Evolutionary conservation across 1,140 invertebrate genomes (phyloP), one percentile per base, ranked within the genome.

Genomic region (Drosophila nigromelanica): DNA sequence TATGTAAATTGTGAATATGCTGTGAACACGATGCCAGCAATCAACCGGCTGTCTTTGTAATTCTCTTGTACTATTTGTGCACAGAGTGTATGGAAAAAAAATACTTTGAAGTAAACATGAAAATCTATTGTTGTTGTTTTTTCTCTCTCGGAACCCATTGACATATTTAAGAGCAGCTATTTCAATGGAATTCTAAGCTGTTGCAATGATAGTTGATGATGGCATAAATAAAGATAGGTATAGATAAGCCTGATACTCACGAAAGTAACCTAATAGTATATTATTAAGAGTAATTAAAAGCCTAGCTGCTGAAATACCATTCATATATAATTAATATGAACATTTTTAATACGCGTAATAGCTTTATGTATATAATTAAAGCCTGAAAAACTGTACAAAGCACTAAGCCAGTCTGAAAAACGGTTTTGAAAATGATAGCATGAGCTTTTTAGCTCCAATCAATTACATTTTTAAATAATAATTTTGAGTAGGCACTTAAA

Each of bases 11-110:
- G 47, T 18, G 37, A 61, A 52, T 37, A 24, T 35, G 55, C 39
- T 48, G 64, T 42, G 56, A 60, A 68, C 15, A 42, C 24, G 58
- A 33, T 14, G 37, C 15, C 27, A 35, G 24, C 24, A 59, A 30
- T 59, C 64, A 59, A 67, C 55, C 50, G 45, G 64, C 51, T 68
- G 56, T 68, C 62, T 5, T 48, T 51, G 42, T 51, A 27, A 42
- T 50, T 27, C 27, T 50, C 21, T 7, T 64, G 12, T 42, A 18
- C 8, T 30, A 15, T 33, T 10, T 47, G 15, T 51, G 14, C 15
- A 27, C 24, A 27, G n/a, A 7, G 7, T 18, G 18, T 10, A 33
- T 30, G 27, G 15, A 5, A 14, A 35, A 51, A 6, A 14, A 15
- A 1, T 11, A 52, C 5, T 18, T 18, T 27, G 12, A n/a, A 6